Percentiles rank a stretch among this genome's conserved stretches.
These are phyloP conservation scores for Asteroscopus sphinx DNA, from an alignment of 2,888 invertebrate genomes.

Conservation along the genomic window DNA sequence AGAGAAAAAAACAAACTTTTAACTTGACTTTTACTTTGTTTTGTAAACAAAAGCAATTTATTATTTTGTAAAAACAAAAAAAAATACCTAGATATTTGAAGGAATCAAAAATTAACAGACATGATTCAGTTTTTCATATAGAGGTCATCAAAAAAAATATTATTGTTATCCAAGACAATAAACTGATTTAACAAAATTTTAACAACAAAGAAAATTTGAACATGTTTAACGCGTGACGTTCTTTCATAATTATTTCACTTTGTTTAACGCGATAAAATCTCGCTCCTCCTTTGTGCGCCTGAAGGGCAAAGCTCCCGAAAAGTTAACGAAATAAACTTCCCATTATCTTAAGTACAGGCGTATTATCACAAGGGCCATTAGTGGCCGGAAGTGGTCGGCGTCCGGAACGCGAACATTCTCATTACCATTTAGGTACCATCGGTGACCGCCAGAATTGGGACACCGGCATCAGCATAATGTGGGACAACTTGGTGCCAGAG, in stretches of 20 bases:
- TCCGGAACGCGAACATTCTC: conserved; percentile 55
- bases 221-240: conserved; percentile 1
- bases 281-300: background rate
- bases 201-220: conserved; percentile 10
- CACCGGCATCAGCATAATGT: conserved; percentile 20
- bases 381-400: conserved; percentile 62
- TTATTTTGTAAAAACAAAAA: no score
- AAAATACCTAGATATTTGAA: no score
- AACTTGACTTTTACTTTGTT: no score
- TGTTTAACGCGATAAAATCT: conserved; percentile 22
- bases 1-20: no score
- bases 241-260: conserved; percentile 4
- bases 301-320: conserved; percentile 34
- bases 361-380: conserved; percentile 60
- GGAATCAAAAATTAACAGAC: no score
- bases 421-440: conserved; percentile 49
- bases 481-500: conserved; percentile 16
- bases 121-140: background rate
- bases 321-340: conserved; percentile 46
- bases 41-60: no score
- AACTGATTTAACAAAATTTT: conserved; percentile 5
- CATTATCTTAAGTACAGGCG: conserved; percentile 49
- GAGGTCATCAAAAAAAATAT: background rate
- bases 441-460: conserved; percentile 39
- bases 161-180: conserved; percentile 5